These are phyloP conservation scores for Sphaeridia pumilis DNA, from an alignment of 2,888 invertebrate species.

Conservation along the genomic window DNA sequence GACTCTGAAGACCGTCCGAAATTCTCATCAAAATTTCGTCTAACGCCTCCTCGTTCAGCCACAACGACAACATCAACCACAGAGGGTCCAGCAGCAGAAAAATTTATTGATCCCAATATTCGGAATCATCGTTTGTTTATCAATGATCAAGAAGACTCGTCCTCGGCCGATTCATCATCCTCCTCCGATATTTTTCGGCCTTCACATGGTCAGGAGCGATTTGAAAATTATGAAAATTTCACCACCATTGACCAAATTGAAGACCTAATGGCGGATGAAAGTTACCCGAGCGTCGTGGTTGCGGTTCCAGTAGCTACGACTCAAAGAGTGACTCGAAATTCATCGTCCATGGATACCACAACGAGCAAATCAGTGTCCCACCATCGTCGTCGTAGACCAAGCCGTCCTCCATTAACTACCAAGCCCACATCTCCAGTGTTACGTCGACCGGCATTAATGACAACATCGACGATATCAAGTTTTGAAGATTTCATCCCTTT, in stretches of 20 bases:
- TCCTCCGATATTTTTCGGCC: too few relatives aligned
- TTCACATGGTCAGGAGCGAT: slow-evolving; percentile 9
- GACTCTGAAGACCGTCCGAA: slow-evolving; percentile 13
- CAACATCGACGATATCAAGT: slow-evolving; percentile 1
- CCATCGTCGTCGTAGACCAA: not conserved
- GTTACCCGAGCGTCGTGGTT: not conserved
- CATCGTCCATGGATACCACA: not conserved
- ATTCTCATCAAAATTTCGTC: slow-evolving; percentile 30
- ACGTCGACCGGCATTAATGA: not conserved
- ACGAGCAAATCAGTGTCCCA: not conserved
- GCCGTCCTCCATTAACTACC: too few relatives aligned
- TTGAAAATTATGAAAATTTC: slow-evolving; percentile 33
- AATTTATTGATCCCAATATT: slow-evolving; percentile 30
- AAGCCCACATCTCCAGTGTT: not conserved
- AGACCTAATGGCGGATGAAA: slow-evolving; percentile 33
- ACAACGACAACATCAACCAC: not conserved
- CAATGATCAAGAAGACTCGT: slow-evolving; percentile 2
- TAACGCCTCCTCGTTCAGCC: slow-evolving; percentile 4
- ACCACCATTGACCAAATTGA: slow-evolving; percentile 33
- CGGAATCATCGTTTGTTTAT: slow-evolving; percentile 32
- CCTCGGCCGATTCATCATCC: not conserved
- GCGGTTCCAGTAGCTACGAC: not conserved
- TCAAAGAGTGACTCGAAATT: not conserved
- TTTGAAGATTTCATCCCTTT: slow-evolving; percentile 8
- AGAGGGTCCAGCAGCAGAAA: not conserved